phyloP scores from a whole-genome alignment of 2,113 vertebrate species.

The Pterocles burchelli region DNA sequence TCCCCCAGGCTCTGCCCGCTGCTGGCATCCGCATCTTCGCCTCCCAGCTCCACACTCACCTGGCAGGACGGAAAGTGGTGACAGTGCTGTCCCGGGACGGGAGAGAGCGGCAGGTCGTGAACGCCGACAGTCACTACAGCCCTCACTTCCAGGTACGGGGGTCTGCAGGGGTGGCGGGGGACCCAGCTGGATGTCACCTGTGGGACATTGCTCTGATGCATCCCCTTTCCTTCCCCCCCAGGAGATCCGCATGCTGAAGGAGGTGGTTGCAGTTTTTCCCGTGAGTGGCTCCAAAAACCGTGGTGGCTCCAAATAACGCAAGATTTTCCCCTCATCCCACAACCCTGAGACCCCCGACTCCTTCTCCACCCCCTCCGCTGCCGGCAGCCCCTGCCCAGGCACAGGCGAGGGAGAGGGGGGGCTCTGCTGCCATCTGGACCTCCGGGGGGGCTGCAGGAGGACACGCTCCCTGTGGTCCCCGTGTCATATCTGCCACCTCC shows the following conservation, averaged over 20 bases:
- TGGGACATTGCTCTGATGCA: fast-evolving
- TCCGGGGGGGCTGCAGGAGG: not conserved
- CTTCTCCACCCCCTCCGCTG: not conserved
- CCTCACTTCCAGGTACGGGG: slow-evolving; percentile 90
- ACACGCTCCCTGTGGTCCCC: fast-evolving
- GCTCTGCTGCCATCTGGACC: not conserved
- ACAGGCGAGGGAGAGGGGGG: no score
- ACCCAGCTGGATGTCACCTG: fast-evolving
- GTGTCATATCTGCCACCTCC: not conserved
- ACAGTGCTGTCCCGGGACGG: slow-evolving; percentile 82
- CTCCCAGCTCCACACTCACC: slow-evolving; percentile 96
- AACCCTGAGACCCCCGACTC: not conserved
- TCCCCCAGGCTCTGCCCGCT: slow-evolving; percentile 82
- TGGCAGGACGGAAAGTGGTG: slow-evolving; percentile 85
- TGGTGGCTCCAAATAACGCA: not conserved
- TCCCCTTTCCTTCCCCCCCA: slow-evolving; percentile 22
- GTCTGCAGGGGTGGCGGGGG: not conserved
- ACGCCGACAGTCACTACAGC: slow-evolving; percentile 92
- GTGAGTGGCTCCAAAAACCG: slow-evolving; percentile 72
- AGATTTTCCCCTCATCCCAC: not conserved
- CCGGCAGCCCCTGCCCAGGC: not conserved
- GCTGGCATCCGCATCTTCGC: slow-evolving; percentile 90
- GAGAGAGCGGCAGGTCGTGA: slow-evolving; percentile 82
- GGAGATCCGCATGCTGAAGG: slow-evolving; percentile 91
- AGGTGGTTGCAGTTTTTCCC: slow-evolving; percentile 80